Base-by-base conservation (phyloP, 2,888 invertebrate genomes). In the Frankliniella fusca region DNA sequence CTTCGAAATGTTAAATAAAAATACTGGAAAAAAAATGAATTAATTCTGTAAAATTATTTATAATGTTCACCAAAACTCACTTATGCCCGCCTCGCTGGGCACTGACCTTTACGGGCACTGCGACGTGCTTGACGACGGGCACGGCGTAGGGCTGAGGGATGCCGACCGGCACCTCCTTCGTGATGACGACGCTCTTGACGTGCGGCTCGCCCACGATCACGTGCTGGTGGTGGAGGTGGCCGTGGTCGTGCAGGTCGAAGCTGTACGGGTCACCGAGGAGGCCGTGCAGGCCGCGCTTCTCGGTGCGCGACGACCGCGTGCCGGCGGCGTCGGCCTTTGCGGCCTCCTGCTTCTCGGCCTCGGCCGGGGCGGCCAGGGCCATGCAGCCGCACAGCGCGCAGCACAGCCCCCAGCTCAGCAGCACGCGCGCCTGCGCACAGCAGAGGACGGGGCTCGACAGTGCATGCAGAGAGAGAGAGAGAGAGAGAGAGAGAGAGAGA, bases 171-270 rank as follows among this genome's bases (percentile, higher is more conserved):
- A 76, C 70, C 70, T 76, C 70, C 70, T 76, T 76, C 27, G 70
- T 76, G 70, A 76, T 76, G 70, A 76, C 70, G 23, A 76, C 70
- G 70, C 70, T 76, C 70, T 23, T 27, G 70, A 76, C 70, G 70
- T 76, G 70, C 11, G 70, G 70, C 70, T 76, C 70, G 70, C 70
- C 70, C 70, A 76, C 11, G 11, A 76, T 0, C 27, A 76, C 27
- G 70, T 10, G 23, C 23, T 76, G 70, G 70, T 76, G 70, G n/a
- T 70, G n/a, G 23, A 11, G 23, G 70, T 70, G 70, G 70, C 12
- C 23, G 11, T 27, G 23, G 70, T 76, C 12, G 70, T 76, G 70
- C 23, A 76, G 27, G 11, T 54, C 54, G 54, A 54, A 54, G 54
- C 8, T 11, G 70, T 76, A 76, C 8, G 70, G 70, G 70, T 76